phyloP scores from a whole-genome alignment of 1,140 invertebrate genomes.

The Drosophila santomea region DNA sequence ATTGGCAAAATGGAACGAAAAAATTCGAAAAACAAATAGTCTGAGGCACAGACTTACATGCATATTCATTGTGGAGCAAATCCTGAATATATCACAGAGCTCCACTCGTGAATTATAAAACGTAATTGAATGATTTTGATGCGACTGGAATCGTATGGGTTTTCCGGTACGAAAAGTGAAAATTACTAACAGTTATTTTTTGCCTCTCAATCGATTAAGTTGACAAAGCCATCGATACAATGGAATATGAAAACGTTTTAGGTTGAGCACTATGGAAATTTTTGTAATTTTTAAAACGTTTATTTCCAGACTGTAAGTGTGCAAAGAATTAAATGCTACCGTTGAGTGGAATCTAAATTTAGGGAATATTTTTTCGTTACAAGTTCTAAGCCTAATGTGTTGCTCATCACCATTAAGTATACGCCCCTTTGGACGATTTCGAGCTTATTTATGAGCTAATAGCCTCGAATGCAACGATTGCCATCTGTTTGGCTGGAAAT shows the following conservation, averaged over 20 bases:
- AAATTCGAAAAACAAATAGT: constrained; percentile 29
- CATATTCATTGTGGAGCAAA: constrained; percentile 43
- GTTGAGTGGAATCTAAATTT: too few relatives aligned
- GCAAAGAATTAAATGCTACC: too few relatives aligned
- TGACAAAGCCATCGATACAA: not conserved
- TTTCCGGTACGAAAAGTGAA: constrained; percentile 26
- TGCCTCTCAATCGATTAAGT: not conserved
- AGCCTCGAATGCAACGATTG: constrained; percentile 33
- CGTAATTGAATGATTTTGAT: constrained; percentile 45
- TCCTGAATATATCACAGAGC: constrained; percentile 31
- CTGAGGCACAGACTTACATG: constrained; percentile 34
- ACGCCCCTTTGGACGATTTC: constrained; percentile 4
- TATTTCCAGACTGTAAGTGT: too few relatives aligned
- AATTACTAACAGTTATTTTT: constrained; percentile 4
- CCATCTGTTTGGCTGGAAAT: constrained; percentile 40
- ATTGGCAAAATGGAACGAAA: constrained; percentile 8
- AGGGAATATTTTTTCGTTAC: too few relatives aligned
- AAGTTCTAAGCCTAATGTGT: not conserved
- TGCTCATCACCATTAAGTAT: constrained; percentile 40
- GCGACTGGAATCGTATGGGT: constrained; percentile 5
- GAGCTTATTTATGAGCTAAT: constrained; percentile 64
- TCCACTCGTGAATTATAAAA: constrained; percentile 44
- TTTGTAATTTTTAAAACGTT: not conserved
- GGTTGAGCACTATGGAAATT: not conserved
- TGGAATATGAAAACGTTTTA: not conserved